Evolutionary conservation across 2,797 vertebrate genomes (phyloP).

Genomic region (Aeoliscus strigatus): DNA sequence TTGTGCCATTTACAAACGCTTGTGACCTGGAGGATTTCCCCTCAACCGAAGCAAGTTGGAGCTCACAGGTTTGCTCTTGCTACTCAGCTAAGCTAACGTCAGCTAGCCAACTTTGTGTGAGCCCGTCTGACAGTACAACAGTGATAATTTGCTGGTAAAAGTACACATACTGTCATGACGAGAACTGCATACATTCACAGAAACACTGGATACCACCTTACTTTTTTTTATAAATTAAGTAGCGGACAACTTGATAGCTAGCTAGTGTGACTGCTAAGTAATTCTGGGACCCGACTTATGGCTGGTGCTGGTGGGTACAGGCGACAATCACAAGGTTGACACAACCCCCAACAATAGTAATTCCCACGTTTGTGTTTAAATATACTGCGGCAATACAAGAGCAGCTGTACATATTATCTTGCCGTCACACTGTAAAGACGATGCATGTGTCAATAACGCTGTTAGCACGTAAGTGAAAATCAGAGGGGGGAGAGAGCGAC

Average conservation of each 20-base stretch:
- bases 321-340: slow-evolving; percentile 35
- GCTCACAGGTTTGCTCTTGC: slow-evolving; percentile 15
- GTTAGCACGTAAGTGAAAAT: neutral
- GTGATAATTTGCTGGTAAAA: too few species aligned
- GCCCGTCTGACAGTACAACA: slow-evolving; percentile 11
- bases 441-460: neutral
- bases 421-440: neutral
- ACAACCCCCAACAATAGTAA: slow-evolving; percentile 48
- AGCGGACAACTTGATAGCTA: too few species aligned
- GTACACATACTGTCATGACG: too few species aligned
- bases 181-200: too few species aligned
- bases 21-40: slow-evolving; percentile 31
- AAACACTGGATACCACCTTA: too few species aligned
- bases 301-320: slow-evolving; percentile 29
- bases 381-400: rapidly evolving
- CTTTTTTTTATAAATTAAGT: too few species aligned
- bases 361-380: neutral
- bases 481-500: too few species aligned
- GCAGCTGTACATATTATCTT: rapidly evolving
- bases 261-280: neutral
- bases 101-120: slow-evolving; percentile 47
- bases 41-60: slow-evolving; percentile 4
- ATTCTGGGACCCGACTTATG: slow-evolving; percentile 30
- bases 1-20: slow-evolving; percentile 7
- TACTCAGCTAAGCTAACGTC: slow-evolving; percentile 49